Evolutionary conservation across 2,113 vertebrate species (phyloP).

Genomic region (Piaya cayana): DNA sequence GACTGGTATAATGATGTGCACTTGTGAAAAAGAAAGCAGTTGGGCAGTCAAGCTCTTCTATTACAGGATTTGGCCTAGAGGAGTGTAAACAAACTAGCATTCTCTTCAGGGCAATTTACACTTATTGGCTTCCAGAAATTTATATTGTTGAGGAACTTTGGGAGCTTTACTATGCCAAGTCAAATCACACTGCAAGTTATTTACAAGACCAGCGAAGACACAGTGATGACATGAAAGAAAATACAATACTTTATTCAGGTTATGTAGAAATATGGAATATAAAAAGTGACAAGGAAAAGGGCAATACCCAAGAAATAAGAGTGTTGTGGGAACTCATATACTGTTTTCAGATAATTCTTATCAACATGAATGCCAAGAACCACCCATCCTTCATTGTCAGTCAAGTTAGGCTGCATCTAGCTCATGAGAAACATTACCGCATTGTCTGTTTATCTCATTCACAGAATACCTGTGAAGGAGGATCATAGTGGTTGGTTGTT

Average conservation of each 20-base stretch:
- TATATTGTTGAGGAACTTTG: neutral
- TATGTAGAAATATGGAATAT: neutral
- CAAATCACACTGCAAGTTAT: constrained; percentile 3
- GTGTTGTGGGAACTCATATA: neutral
- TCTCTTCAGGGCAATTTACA: constrained; percentile 38
- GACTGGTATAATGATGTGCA: neutral
- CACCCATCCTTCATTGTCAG: neutral
- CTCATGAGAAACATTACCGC: neutral
- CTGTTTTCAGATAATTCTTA: neutral
- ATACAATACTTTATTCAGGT: neutral
- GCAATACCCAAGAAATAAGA: neutral
- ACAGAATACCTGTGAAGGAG: neutral
- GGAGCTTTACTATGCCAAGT: neutral
- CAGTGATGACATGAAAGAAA: neutral
- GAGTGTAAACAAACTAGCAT: constrained; percentile 1
- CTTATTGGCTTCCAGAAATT: neutral
- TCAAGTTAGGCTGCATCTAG: neutral
- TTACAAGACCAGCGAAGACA: neutral
- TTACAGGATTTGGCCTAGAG: neutral
- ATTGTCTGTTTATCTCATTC: neutral
- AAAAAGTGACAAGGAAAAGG: neutral
- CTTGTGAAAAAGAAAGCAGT: neutral
- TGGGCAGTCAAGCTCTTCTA: neutral
- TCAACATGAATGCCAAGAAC: neutral
- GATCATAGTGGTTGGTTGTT: neutral